These are phyloP conservation scores for Rachycentron canadum DNA, from an alignment of 2,797 vertebrate species.

Conservation along the genomic window DNA sequence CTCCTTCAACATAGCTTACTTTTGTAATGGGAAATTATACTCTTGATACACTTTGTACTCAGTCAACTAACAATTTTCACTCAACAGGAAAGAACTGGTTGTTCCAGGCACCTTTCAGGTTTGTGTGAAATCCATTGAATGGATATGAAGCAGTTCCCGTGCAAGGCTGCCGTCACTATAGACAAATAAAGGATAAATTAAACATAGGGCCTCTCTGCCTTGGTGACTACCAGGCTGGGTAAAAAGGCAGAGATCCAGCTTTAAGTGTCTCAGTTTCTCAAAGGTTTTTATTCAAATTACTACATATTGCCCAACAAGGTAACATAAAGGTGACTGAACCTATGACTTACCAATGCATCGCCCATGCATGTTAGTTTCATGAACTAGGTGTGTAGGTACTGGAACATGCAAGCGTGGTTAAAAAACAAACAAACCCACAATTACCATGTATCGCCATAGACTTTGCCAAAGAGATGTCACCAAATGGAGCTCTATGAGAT, in stretches of 20 bases:
- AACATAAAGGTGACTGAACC: too few relatives aligned
- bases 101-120: not conserved
- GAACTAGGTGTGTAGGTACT: too few relatives aligned
- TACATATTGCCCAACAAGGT: too few relatives aligned
- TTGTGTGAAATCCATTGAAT: slow-evolving; percentile 2
- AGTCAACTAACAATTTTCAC: not conserved
- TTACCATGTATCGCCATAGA: too few relatives aligned
- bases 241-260: not conserved
- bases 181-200: slow-evolving; percentile 18
- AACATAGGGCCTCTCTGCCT: not conserved
- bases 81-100: not conserved
- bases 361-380: too few relatives aligned
- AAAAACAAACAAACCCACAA: too few relatives aligned
- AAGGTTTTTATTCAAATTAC: too few relatives aligned
- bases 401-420: too few relatives aligned
- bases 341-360: too few relatives aligned
- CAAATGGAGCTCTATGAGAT: too few relatives aligned
- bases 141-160: not conserved
- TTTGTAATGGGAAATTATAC: not conserved
- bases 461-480: too few relatives aligned
- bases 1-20: not conserved
- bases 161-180: not conserved
- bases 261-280: too few relatives aligned
- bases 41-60: not conserved
- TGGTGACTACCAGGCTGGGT: slow-evolving; percentile 11